Conservation (phyloP, 2,888 invertebrate genomes). For the Dicyrtoma fusca region DNA sequence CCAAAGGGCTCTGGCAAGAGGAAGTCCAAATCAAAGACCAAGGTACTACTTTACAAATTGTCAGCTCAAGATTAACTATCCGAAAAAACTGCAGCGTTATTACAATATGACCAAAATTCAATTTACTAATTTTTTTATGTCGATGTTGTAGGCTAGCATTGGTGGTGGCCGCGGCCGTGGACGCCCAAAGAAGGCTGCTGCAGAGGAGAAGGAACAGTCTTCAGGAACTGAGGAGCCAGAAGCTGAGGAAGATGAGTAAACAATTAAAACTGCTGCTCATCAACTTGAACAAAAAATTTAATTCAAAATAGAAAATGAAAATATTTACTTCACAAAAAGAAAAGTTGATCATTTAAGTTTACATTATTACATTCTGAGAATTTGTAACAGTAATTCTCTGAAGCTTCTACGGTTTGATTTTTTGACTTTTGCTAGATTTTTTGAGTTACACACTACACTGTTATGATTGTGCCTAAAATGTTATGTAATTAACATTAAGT, state of each 20-base stretch:
- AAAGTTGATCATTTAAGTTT: too few relatives aligned
- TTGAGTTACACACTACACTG: too few relatives aligned
- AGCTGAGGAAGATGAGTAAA: slow-evolving; percentile 41
- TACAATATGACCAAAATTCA: background rate
- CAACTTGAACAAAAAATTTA: background rate
- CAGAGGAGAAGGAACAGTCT: slow-evolving; percentile 49
- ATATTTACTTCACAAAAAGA: background rate
- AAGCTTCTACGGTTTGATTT: too few relatives aligned
- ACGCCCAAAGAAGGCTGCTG: slow-evolving; percentile 45
- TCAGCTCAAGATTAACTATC: too few relatives aligned
- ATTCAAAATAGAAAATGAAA: slow-evolving; percentile 6
- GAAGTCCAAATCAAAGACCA: slow-evolving; percentile 61
- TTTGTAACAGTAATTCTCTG: too few relatives aligned
- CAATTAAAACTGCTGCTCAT: background rate
- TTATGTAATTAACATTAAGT: too few relatives aligned
- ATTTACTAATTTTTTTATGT: background rate
- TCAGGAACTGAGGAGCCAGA: slow-evolving; percentile 48
- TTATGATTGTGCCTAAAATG: too few relatives aligned
- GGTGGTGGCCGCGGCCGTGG: slow-evolving; percentile 48
- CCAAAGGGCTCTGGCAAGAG: slow-evolving; percentile 64
- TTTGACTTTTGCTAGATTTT: too few relatives aligned
- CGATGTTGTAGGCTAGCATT: slow-evolving; percentile 38
- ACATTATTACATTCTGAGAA: too few relatives aligned
- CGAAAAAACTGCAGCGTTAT: background rate
- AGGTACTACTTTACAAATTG: slow-evolving; percentile 55